These are phyloP conservation scores for Tringa solitaria DNA, from an alignment of 2,113 vertebrate species.

Conservation along the genomic window DNA sequence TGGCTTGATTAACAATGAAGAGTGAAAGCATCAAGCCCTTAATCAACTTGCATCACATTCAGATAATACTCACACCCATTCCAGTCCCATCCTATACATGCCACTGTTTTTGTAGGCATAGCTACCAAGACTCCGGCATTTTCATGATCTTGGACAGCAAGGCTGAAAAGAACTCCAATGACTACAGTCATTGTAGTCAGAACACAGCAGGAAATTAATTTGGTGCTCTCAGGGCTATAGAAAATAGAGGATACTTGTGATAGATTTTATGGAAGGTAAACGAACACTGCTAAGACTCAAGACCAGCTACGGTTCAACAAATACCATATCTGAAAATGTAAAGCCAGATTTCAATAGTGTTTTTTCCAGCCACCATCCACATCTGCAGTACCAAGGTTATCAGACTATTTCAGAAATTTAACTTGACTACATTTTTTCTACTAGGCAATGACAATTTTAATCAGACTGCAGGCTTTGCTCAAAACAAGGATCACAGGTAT, in stretches of 20 bases:
- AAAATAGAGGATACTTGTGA: neutral
- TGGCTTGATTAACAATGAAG: neutral
- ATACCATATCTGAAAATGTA: neutral
- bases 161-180: neutral
- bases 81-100: neutral
- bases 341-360: neutral
- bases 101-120: accelerated
- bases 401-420: neutral
- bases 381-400: neutral
- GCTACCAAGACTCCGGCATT: neutral
- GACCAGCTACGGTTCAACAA: neutral
- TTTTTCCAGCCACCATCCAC: neutral
- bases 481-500: neutral
- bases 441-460: neutral
- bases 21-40: neutral
- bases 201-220: neutral
- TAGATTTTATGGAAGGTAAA: neutral
- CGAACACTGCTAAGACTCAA: neutral
- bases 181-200: neutral
- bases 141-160: neutral
- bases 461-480: neutral
- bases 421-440: neutral
- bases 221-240: neutral
- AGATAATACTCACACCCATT: neutral
- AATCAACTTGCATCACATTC: neutral